These are phyloP conservation scores for Yponomeuta malinellus DNA, from an alignment of 2,888 invertebrate genomes.

Conservation along the genomic window DNA sequence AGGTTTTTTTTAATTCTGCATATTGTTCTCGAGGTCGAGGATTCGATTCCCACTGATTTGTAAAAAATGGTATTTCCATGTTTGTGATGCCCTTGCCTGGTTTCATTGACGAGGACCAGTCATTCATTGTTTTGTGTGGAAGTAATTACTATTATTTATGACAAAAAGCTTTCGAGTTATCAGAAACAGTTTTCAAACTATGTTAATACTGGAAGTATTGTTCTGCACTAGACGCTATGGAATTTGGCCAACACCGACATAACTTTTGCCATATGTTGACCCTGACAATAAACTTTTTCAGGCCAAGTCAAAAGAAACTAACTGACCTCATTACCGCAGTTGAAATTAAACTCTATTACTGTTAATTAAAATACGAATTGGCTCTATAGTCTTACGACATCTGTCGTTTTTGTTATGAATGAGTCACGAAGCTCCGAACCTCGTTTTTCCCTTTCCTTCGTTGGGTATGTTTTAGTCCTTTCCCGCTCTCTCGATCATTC, in stretches of 20 bases:
- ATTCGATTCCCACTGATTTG: no score
- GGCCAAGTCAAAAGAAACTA: slow-evolving; percentile 28
- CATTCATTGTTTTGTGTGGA: no score
- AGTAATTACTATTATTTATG: no score
- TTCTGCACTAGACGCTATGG: slow-evolving; percentile 29
- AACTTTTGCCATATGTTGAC: slow-evolving; percentile 71
- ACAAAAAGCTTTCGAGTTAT: not conserved
- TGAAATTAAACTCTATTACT: slow-evolving; percentile 27
- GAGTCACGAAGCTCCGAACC: slow-evolving; percentile 7
- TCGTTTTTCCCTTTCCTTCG: slow-evolving; percentile 45
- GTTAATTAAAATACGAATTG: slow-evolving; percentile 23
- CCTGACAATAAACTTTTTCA: slow-evolving; percentile 58
- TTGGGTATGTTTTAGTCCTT: slow-evolving; percentile 58
- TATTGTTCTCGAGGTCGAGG: no score
- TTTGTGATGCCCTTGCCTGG: no score
- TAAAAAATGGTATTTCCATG: no score
- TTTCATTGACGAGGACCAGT: no score
- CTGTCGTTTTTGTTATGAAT: slow-evolving; percentile 26
- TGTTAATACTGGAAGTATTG: not conserved
- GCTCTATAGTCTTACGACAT: slow-evolving; percentile 28
- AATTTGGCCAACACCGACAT: slow-evolving; percentile 49
- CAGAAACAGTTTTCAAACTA: not conserved
- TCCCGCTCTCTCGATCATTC: slow-evolving; percentile 55
- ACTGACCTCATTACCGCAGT: slow-evolving; percentile 16
- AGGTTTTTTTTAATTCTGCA: not conserved